Base-by-base conservation (phyloP, 37 sponge, comb jelly and placozoan species). In the Spongilla lacustris region DNA sequence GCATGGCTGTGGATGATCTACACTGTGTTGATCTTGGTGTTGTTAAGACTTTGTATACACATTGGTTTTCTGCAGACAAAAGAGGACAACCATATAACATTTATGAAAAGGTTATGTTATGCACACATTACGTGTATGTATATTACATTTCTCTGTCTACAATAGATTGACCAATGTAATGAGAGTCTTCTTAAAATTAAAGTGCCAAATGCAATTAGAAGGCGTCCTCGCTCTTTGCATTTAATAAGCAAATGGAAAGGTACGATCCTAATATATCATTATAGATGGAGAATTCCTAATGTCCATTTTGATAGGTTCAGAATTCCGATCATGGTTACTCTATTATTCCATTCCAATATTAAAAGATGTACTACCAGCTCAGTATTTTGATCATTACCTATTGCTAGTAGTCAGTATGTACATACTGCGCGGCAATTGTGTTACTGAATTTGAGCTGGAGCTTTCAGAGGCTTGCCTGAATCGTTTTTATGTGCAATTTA, bases 21-120 rank as follows among this genome's bases (percentile, higher is more conserved):
- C 58, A 58, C 58, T 58, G 58, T 58, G 58, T 58, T 58, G 58
- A 58, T 58, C 58, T 58, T 17, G 58, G 58, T 17, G 58, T 58
- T 58, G 58, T 58, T 58, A 58, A 58, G 58, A 17, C 21, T 58
- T 58, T 58, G 58, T 58, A 17, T 58, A 58, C 58, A 58, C 58
- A 58, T 58, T 58, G 58, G 58, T 58, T 58, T 58, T 58, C 58
- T 58, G 58, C 58, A 58, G 58, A 58, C 58, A 58, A 58, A 58
- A 58, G 58, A 58, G 58, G 58, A 58, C 58, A 58, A 58, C 58
- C 58, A 58, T 58, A 58, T 58, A 58, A 14, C 58, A 58, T 58
- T 58, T 58, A 58, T 58, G 58, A 58, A 58, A 58, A 58, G 58
- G 58, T 58, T 58, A 58, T 58, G 11, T 58, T 58, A 58, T 58